Conservation (phyloP, 2,113 vertebrate genomes). For the Corythornis cristatus region DNA sequence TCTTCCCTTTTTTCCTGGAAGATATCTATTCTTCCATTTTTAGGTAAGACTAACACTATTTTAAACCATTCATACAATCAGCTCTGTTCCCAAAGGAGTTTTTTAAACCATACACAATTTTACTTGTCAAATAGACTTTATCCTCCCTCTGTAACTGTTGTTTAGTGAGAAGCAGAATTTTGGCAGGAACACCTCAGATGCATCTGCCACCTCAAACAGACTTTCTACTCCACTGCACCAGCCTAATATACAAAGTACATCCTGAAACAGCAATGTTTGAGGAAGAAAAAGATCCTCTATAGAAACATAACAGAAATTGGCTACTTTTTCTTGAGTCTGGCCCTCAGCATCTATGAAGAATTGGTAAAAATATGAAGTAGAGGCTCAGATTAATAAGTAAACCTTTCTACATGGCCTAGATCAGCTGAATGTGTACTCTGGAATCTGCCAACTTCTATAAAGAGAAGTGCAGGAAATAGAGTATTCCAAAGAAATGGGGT, state of each 20-base stretch:
- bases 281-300: neutral
- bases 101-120: neutral
- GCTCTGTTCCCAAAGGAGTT: neutral
- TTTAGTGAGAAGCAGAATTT: neutral
- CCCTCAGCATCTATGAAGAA: neutral
- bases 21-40: neutral
- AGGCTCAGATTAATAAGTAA: slow-evolving; percentile 8
- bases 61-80: neutral
- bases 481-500: neutral
- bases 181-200: neutral
- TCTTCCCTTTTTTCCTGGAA: neutral
- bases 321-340: neutral
- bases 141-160: neutral
- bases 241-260: neutral
- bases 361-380: neutral
- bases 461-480: neutral
- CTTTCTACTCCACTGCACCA: neutral
- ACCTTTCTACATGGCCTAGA: neutral
- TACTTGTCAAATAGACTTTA: neutral
- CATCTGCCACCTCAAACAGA: neutral
- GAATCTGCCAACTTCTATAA: slow-evolving; percentile 13
- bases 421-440: neutral
- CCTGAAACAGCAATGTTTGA: neutral
- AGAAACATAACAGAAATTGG: neutral
- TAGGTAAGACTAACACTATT: neutral